phyloP scores from a whole-genome alignment of 2,888 invertebrate species.

The Oconnorella tubifera region DNA sequence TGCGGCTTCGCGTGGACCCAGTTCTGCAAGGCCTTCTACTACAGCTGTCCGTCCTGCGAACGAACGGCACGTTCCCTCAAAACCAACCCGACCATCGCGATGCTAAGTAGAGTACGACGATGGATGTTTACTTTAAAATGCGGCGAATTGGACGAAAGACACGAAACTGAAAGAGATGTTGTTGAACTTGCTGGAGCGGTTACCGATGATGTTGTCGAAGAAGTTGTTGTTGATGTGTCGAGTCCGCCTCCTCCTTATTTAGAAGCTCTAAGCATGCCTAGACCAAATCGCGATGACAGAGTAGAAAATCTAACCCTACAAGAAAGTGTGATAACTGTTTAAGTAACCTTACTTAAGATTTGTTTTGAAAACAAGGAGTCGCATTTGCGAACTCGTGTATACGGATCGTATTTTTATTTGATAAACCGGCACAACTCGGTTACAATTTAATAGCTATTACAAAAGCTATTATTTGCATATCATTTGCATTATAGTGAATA shows the following conservation, averaged over 20 bases:
- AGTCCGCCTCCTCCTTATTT: slow-evolving; percentile 12
- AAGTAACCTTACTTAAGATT: too few relatives aligned
- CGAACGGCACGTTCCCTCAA: background rate
- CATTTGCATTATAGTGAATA: too few relatives aligned
- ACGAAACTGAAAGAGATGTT: background rate
- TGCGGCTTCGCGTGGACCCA: slow-evolving; percentile 20
- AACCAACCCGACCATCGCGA: slow-evolving; percentile 5
- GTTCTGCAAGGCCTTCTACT: slow-evolving; percentile 18
- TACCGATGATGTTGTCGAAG: background rate
- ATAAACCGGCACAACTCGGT: too few relatives aligned
- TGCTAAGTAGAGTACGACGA: background rate
- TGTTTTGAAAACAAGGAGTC: too few relatives aligned
- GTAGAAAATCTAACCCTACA: too few relatives aligned
- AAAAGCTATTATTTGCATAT: too few relatives aligned
- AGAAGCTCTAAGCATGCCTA: slow-evolving; percentile 6
- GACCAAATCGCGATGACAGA: too few relatives aligned
- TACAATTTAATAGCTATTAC: too few relatives aligned
- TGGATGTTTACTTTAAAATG: background rate
- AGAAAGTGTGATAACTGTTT: too few relatives aligned
- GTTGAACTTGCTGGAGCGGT: background rate
- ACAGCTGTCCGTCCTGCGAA: slow-evolving; percentile 1
- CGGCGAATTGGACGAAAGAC: background rate
- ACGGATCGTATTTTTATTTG: too few relatives aligned
- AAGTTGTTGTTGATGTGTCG: background rate
- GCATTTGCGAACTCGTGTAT: too few relatives aligned